Conservation (phyloP, 2,888 invertebrate genomes). For the Sinohyriopsis cumingii region DNA sequence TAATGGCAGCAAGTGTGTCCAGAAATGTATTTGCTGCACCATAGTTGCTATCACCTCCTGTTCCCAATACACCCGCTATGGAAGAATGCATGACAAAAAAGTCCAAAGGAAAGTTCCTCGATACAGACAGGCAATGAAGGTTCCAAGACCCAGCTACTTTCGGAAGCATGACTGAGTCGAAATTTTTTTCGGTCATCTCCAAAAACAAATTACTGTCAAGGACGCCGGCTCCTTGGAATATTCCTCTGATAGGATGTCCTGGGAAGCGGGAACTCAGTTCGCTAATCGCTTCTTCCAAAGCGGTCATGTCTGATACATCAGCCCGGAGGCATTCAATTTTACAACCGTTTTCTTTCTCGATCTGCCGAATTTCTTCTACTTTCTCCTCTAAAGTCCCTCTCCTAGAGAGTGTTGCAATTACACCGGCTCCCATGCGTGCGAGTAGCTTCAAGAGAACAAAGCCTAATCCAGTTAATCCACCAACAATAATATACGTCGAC, state of each 20-base stretch:
- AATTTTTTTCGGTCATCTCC: slow-evolving; percentile 32
- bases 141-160: slow-evolving; percentile 61
- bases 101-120: slow-evolving; percentile 40
- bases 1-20: slow-evolving; percentile 51
- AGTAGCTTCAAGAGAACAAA: slow-evolving; percentile 41
- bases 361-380: slow-evolving; percentile 20
- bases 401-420: slow-evolving; percentile 36
- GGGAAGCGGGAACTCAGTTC: slow-evolving; percentile 18
- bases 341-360: slow-evolving; percentile 20
- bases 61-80: slow-evolving; percentile 51
- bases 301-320: slow-evolving; percentile 37
- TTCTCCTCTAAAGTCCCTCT: slow-evolving; percentile 22
- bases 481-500: slow-evolving; percentile 42
- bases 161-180: slow-evolving; percentile 38
- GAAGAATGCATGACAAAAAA: slow-evolving; percentile 59
- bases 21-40: slow-evolving; percentile 57
- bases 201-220: slow-evolving; percentile 32
- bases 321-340: slow-evolving; percentile 28
- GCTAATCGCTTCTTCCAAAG: slow-evolving; percentile 23
- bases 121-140: slow-evolving; percentile 40
- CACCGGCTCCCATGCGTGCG: slow-evolving; percentile 44
- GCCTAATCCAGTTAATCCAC: slow-evolving; percentile 53
- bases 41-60: slow-evolving; percentile 54
- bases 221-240: slow-evolving; percentile 57
- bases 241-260: slow-evolving; percentile 35